Evolutionary conservation across 2,797 vertebrate genomes (phyloP), one percentile per base, ranked within the genome.

Genomic region (Luscinia luscinia): DNA sequence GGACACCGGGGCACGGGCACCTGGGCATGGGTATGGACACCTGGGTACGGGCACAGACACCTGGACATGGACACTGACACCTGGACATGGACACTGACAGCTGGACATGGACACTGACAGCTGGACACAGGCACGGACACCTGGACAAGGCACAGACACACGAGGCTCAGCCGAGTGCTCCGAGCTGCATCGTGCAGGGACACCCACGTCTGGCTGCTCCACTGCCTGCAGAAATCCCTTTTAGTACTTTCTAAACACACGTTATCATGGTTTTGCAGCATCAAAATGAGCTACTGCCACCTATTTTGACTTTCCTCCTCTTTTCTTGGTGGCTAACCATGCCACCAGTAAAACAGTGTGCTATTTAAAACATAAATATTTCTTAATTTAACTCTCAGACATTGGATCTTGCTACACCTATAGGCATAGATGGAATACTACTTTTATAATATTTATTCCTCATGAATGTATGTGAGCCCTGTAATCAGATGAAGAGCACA

Each of bases 141-240:
- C 36, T 15, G 40, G 11, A 4, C 55, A 61, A 0, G 28, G 11
- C 24, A 34, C 7, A 1, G 76, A 12, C 70, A 49, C 0, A 4
- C 45, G 19, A 0, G 0, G 64, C 30, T 49, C 66, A 12, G 45
- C 62, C 14, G 34, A 32, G 51, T 0, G 12, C 41, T 64, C 2
- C 0, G 52, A 48, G n/a, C 43, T 15, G 9, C 83, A 36, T 38
- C 0, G 0, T 2, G 24, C 51, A 18, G 4, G 43, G 34, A 36
- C 3, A 51, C 23, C 13, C 24, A 4, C 0, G 0, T 5, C 78
- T 15, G 21, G 15, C 30, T 1, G 0, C 46, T 55, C 26, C 4
- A 0, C 19, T 17, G 22, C 17, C 46, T 45, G 62, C 22, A 45
- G n/a, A 7, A 6, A 2, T 41, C 51, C 15, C 28, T 18, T 51